Evolutionary conservation across 2,888 invertebrate species (phyloP), one percentile per base, ranked within the genome.

Genomic region (Lithophane leautieri): DNA sequence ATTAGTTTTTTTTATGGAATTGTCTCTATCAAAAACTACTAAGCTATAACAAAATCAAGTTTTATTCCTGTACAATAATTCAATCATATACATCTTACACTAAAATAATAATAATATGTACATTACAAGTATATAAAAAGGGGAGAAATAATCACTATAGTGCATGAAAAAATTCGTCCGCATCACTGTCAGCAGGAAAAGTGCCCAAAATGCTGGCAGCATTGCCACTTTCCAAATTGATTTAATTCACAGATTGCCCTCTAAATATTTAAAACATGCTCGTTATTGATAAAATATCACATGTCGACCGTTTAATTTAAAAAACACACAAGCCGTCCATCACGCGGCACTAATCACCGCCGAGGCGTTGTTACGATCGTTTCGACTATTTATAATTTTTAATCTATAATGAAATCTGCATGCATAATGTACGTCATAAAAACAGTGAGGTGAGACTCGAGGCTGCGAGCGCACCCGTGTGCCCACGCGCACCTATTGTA

Each of bases 401-500:
- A 92, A 93, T 94, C 91, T 91, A 89, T 90, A 91, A 92, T 90
- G 88, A 90, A 93, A 94, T 94, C 92, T 91, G 92, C 93, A 92
- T 93, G 90, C 89, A 89, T 93, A 90, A 91, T 92, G 86, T 89
- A 81, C 84, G 75, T 85, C 85, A 88, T 87, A 83, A 90, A 90
- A 86, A 84, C 85, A 83, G 88, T 88, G 89, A 91, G 91, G 90
- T 90, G 91, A 89, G 87, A 83, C 88, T 73, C 87, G 87, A 90
- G 89, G 90, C 89, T 90, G 90, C 90, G 88, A 86, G 90, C 92
- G 92, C 93, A 89, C 88, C 90, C 90, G 91, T 75, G 84, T 76
- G 87, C 94, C 94, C 92, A 94, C 94, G 94, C 94, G 88, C 92
- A 87, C 86, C 92, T 91, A 93, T 94, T 93, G 93, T 93, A 91